Evolutionary conservation across 2,797 vertebrate species (phyloP).

Genomic region (Limnodromus scolopaceus): DNA sequence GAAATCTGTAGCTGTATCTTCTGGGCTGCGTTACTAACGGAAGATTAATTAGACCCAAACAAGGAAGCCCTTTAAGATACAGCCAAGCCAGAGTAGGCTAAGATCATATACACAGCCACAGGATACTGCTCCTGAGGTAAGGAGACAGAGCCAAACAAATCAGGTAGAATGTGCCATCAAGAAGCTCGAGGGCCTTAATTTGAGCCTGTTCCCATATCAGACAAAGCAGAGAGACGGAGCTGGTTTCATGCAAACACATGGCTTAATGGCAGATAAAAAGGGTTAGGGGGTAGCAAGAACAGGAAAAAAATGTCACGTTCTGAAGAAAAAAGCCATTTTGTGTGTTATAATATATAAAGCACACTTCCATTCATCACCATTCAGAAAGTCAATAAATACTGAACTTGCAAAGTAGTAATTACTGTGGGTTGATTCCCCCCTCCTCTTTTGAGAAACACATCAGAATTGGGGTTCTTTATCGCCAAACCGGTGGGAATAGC

Average conservation of each 20-base stretch:
- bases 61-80: background rate
- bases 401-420: background rate
- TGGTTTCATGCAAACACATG: background rate
- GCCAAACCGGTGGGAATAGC: background rate
- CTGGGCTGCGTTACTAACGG: background rate
- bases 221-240: background rate
- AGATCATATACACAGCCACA: background rate
- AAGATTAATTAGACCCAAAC: background rate
- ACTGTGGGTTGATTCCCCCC: background rate
- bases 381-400: background rate
- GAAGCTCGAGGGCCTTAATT: background rate
- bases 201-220: background rate
- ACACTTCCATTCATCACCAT: background rate
- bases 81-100: background rate
- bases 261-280: background rate
- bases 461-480: background rate
- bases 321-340: background rate
- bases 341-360: conserved; percentile 1
- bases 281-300: background rate
- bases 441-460: background rate
- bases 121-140: background rate
- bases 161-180: background rate
- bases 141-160: background rate
- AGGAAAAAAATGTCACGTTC: background rate
- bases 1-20: background rate